Base-by-base conservation (phyloP, 2,113 vertebrate genomes). In the Caretta caretta region DNA sequence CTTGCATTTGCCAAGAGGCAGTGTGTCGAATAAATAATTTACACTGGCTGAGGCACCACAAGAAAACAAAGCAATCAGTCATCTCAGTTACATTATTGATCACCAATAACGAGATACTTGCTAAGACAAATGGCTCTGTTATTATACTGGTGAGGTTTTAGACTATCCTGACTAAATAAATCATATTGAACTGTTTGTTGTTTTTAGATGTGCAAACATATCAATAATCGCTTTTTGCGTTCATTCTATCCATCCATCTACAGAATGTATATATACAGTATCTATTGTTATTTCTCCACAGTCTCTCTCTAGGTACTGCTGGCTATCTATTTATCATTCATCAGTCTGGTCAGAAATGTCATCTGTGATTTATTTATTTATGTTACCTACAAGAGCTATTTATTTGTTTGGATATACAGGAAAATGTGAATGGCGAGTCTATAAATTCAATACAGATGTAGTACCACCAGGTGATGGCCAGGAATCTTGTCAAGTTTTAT, bases 101-200 rank as follows among this genome's bases (percentile, higher is more conserved):
- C 98, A 97, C 98, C 98, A 98, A 98, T 99, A 98, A 98, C 96
- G 94, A 98, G 98, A 98, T 98, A 97, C 96, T 98, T 98, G 97
- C 98, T 97, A 98, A 98, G 98, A 98, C 96, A 98, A 98, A 98
- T 97, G 96, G 94, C 96, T 98, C 91, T 98, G 97, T 97, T 98
- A 95, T 98, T 98, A 97, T 86, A 92, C 93, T 90, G 95, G 96
- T 96, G 93, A 98, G 97, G 97, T 98, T 94, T 98, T 97, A 98
- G 97, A 98, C 97, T 96, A 94, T 95, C 78, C 86, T 93, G 95
- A 98, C 97, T 97, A 97, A 93, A 98, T 98, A 98, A 98, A 98
- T 98, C 91, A 86, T 94, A 96, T 87, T 97, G 96, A 98, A 94
- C 84, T 91, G 53, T 87, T 97, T 97, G 97, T 98, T 98, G 86